These are phyloP conservation scores for Camponotus pennsylvanicus DNA, from an alignment of 1,140 invertebrate genomes.

Conservation along the genomic window DNA sequence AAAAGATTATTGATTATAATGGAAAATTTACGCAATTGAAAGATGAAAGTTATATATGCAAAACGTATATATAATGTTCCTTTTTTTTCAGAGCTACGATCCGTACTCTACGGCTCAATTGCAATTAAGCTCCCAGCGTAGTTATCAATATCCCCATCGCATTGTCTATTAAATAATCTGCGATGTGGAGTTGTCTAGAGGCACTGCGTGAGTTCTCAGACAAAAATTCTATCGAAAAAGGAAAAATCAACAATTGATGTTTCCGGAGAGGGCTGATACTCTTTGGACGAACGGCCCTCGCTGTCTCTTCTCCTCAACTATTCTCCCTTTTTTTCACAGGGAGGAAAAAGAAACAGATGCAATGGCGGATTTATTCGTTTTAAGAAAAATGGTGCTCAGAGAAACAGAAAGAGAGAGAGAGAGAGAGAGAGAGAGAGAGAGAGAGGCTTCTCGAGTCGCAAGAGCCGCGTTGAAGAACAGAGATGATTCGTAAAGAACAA, in stretches of 20 bases:
- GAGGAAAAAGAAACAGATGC: slow-evolving; percentile 23
- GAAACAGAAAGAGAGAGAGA: too few species aligned
- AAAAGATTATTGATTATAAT: too few species aligned
- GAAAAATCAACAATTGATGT: slow-evolving; percentile 5
- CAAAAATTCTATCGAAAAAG: neutral
- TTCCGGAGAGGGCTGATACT: slow-evolving; percentile 19
- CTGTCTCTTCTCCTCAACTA: slow-evolving; percentile 39
- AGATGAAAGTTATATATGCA: neutral
- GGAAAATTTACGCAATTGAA: too few species aligned
- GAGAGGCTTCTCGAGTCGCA: slow-evolving; percentile 52
- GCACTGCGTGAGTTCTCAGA: neutral
- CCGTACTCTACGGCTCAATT: slow-evolving; percentile 70
- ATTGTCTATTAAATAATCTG: slow-evolving; percentile 76
- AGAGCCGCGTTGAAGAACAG: slow-evolving; percentile 54
- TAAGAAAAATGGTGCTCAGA: slow-evolving; percentile 70
- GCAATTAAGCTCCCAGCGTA: slow-evolving; percentile 73
- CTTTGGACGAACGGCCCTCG: slow-evolving; percentile 30
- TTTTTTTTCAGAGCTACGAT: slow-evolving; percentile 76
- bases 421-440: neutral
- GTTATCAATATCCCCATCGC: slow-evolving; percentile 78
- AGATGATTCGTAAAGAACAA: neutral
- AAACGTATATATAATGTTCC: neutral
- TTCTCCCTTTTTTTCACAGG: slow-evolving; percentile 47
- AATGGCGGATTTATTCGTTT: slow-evolving; percentile 31
- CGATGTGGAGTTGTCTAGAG: neutral